A percentile compares a stretch with the other conserved stretches of the same genome.
Conservation (phyloP, 2,888 invertebrate genomes). For the Teleiodes luculella region DNA sequence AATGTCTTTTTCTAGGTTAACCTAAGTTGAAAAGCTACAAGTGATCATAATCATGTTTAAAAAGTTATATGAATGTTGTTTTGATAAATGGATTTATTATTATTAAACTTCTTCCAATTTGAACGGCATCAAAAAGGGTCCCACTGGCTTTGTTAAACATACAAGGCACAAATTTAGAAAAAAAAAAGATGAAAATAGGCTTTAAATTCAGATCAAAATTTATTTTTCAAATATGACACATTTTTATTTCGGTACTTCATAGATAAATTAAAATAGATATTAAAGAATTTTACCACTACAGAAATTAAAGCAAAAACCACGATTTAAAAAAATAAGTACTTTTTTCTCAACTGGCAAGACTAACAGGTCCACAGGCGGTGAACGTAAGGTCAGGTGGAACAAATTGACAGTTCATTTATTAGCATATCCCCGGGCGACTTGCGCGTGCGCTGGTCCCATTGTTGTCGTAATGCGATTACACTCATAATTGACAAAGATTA, state of each 20-base stretch:
- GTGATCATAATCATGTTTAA: no score
- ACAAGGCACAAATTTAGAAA: no score
- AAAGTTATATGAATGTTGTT: no score
- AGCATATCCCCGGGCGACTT: conserved; percentile 38
- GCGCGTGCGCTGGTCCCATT: conserved; percentile 35
- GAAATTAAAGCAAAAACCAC: neutral
- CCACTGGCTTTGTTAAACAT: no score
- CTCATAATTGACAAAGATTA: conserved; percentile 49
- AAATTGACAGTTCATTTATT: conserved; percentile 51
- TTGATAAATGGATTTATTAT: no score
- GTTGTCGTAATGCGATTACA: conserved; percentile 48
- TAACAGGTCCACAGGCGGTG: conserved; percentile 18
- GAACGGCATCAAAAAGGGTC: no score
- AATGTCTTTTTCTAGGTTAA: neutral
- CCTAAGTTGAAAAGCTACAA: no score
- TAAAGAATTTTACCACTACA: neutral
- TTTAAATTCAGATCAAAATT: no score
- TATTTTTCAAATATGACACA: neutral
- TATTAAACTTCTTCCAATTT: no score
- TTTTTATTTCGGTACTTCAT: no score
- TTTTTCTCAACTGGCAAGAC: neutral
- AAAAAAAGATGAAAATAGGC: no score
- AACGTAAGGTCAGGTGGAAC: conserved; percentile 56
- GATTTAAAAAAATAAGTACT: neutral
- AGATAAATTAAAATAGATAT: no score